phyloP scores from a whole-genome alignment of 2,888 invertebrate species.

The Poecilus cupreus region DNA sequence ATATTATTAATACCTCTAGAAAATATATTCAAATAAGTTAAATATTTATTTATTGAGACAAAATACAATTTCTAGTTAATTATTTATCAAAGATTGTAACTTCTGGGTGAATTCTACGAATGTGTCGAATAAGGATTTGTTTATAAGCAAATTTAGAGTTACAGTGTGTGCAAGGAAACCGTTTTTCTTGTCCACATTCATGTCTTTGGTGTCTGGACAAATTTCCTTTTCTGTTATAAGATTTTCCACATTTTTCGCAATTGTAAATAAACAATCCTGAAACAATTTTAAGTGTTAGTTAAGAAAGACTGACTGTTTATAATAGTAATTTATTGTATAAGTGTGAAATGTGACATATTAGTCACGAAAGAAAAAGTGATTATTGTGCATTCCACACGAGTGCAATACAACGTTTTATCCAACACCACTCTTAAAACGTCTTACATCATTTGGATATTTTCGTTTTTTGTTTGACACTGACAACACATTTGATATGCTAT shows the following conservation, averaged over 20 bases:
- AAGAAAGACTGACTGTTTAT: neutral
- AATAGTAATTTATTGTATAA: neutral
- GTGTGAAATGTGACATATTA: too few relatives aligned
- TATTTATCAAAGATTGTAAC: too few relatives aligned
- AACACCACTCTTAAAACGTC: too few relatives aligned
- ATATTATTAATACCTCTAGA: neutral
- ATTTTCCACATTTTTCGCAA: constrained; percentile 32
- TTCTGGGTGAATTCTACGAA: neutral
- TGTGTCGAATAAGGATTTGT: constrained; percentile 9
- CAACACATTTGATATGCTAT: too few relatives aligned
- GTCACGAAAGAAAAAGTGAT: too few relatives aligned
- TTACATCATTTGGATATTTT: too few relatives aligned
- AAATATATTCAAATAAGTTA: neutral
- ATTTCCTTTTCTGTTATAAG: constrained; percentile 43
- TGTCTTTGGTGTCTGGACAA: constrained; percentile 33
- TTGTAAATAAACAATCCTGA: constrained; percentile 5
- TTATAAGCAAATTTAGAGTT: constrained; percentile 37
- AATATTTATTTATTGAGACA: too few relatives aligned
- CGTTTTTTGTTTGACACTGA: too few relatives aligned
- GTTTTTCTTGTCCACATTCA: constrained; percentile 35
- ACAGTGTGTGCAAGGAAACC: constrained; percentile 16
- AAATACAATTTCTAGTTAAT: too few relatives aligned
- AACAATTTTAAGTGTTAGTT: constrained; percentile 9
- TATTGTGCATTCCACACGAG: too few relatives aligned
- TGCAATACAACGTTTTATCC: too few relatives aligned